phyloP scores from a whole-genome alignment of 2,113 vertebrate genomes.

The Pungitius pungitius region DNA sequence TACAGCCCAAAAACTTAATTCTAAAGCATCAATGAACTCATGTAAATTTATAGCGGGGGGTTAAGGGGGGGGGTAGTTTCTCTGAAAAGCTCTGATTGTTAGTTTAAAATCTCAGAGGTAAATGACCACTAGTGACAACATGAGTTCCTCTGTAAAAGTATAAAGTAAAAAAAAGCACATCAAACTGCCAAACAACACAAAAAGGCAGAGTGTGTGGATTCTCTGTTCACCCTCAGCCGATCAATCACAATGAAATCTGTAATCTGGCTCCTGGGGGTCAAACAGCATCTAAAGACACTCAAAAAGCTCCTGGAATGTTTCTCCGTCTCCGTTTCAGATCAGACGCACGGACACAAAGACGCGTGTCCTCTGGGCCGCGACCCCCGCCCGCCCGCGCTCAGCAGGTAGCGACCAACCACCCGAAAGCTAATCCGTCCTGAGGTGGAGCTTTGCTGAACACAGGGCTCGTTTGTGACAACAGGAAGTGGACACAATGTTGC shows the following conservation, averaged over 20 bases:
- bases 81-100: background rate
- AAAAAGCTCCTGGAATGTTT: conserved; percentile 53
- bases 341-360: conserved; percentile 60
- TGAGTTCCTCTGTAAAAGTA: too few species aligned
- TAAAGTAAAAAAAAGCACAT: conserved; percentile 38
- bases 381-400: conserved; percentile 71
- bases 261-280: conserved; percentile 16
- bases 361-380: conserved; percentile 64
- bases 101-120: background rate
- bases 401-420: conserved; percentile 80
- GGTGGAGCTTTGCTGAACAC: conserved; percentile 71
- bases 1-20: background rate
- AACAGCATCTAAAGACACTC: conserved; percentile 29
- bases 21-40: too few species aligned
- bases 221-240: conserved; percentile 12
- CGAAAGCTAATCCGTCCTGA: conserved; percentile 77
- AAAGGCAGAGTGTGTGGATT: background rate
- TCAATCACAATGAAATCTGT: conserved; percentile 41
- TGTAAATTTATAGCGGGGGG: too few species aligned
- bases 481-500: conserved; percentile 64
- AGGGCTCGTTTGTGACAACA: conserved; percentile 73
- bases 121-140: background rate
- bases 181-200: conserved; percentile 22
- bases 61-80: too few species aligned
- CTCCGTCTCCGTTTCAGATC: conserved; percentile 63